Evolutionary conservation across 1,140 invertebrate genomes (phyloP).

Genomic region (Pogonomyrmex californicus): DNA sequence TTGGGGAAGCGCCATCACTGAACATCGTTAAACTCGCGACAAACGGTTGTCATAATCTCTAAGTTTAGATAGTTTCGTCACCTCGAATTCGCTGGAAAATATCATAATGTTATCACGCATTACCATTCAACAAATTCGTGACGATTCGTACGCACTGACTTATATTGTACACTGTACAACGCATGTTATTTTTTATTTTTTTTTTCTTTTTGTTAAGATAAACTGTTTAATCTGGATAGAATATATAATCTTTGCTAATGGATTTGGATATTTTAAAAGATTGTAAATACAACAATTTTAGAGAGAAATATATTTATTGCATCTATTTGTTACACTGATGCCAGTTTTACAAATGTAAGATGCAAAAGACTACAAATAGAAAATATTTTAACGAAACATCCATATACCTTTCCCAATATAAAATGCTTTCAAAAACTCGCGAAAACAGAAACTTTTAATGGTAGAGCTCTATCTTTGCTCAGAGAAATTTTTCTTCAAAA

Average conservation of each 20-base stretch:
- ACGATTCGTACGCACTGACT: not conserved
- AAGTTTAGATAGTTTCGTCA: conserved; percentile 73
- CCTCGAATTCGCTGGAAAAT: conserved; percentile 59
- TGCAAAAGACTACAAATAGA: conserved; percentile 15
- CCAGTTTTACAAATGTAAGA: not conserved
- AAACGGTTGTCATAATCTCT: conserved; percentile 68
- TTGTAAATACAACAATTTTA: conserved; percentile 16
- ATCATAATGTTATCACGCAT: conserved; percentile 51
- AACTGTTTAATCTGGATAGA: conserved; percentile 23
- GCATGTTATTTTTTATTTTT: not conserved
- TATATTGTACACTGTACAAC: not conserved
- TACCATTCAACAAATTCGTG: conserved; percentile 26
- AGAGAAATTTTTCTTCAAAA: not conserved
- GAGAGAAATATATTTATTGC: conserved; percentile 6
- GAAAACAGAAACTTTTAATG: not conserved
- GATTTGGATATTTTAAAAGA: not conserved
- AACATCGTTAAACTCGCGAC: conserved; percentile 72
- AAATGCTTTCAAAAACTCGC: not conserved
- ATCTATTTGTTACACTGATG: not conserved
- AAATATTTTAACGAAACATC: not conserved
- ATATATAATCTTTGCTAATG: conserved; percentile 11
- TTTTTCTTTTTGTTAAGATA: not conserved
- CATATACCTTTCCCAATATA: not conserved
- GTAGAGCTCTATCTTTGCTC: not conserved
- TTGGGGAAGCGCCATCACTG: conserved; percentile 66